phyloP scores from a whole-genome alignment of 2,888 invertebrate species.

The Augiades crinisus region DNA sequence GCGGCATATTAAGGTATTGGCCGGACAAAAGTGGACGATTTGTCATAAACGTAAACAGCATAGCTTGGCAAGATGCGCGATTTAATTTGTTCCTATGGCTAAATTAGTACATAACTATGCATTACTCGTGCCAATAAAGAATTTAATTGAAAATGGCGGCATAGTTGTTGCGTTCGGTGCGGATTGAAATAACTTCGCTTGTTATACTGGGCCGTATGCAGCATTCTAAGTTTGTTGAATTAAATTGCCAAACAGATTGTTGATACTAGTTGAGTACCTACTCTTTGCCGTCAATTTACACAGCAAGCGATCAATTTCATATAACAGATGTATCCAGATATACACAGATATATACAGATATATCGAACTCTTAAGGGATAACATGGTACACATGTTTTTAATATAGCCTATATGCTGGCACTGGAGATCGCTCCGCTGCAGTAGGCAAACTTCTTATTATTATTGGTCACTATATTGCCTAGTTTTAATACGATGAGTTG shows the following conservation, averaged over 20 bases:
- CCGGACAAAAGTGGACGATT: constrained; percentile 36
- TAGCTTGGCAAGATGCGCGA: constrained; percentile 49
- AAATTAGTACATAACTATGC: constrained; percentile 36
- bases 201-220: not conserved
- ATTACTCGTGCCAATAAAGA: constrained; percentile 24
- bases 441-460: too few relatives aligned
- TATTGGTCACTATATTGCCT: too few relatives aligned
- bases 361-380: too few relatives aligned
- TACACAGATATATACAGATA: too few relatives aligned
- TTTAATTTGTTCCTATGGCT: constrained; percentile 44
- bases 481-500: too few relatives aligned
- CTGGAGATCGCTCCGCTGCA: too few relatives aligned
- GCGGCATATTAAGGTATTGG: constrained; percentile 19
- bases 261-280: not conserved
- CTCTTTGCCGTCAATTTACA: too few relatives aligned
- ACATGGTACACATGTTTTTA: too few relatives aligned
- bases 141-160: constrained; percentile 18
- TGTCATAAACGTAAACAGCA: constrained; percentile 52
- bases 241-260: not conserved
- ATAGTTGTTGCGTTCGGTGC: not conserved
- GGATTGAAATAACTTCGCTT: not conserved
- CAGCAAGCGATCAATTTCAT: too few relatives aligned
- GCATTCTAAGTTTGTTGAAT: too few relatives aligned
- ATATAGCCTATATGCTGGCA: too few relatives aligned
- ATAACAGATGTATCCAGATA: too few relatives aligned